Evolutionary conservation across 2,797 vertebrate species (phyloP), one percentile per base, ranked within the genome.

Genomic region (Cetoscarus ocellatus): DNA sequence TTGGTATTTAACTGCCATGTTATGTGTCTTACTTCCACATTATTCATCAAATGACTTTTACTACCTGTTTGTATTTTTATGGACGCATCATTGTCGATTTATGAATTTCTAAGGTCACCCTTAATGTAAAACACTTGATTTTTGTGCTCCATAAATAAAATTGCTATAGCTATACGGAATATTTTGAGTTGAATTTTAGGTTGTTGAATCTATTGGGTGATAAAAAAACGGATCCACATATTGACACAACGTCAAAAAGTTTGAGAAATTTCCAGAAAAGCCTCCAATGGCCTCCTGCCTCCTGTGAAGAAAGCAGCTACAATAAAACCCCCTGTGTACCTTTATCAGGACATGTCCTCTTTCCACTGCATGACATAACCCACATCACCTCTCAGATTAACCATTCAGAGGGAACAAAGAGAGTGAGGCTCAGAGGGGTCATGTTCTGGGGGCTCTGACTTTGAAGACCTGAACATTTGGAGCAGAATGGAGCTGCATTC

Each of bases 151-250:
- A 27, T 27, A 4, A 27, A 27, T 27, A 27, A 27, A 27, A 27
- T 27, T 27, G 27, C 27, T 27, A 27, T 27, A 3, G 38, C 38
- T 39, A 38, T 39, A 3, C 1, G 1, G 38, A 39, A 39, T 3
- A 5, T 7, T 10, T 39, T 7, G 6, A 39, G 7, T 1, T 39
- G 38, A 39, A 39, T 39, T 55, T 10, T 7, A 34, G 13, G 27
- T 38, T 14, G 36, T n/a, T 67, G 52, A 18, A 38, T 57, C 53
- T 67, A 42, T 62, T 34, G 54, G 10, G 52, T 14, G n/a, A 59
- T 13, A 19, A 52, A n/a, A 39, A 72, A 57, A 54, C 18, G 7
- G 14, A 13, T 61, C 34, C 17, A 11, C 12, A 43, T 36, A 48
- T 53, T 59, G 3, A 34, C 1, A n/a, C 34, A 59, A 38, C 27